Base-by-base conservation (phyloP, 2,113 vertebrate genomes). In the Cryptotis parvus region DNA sequence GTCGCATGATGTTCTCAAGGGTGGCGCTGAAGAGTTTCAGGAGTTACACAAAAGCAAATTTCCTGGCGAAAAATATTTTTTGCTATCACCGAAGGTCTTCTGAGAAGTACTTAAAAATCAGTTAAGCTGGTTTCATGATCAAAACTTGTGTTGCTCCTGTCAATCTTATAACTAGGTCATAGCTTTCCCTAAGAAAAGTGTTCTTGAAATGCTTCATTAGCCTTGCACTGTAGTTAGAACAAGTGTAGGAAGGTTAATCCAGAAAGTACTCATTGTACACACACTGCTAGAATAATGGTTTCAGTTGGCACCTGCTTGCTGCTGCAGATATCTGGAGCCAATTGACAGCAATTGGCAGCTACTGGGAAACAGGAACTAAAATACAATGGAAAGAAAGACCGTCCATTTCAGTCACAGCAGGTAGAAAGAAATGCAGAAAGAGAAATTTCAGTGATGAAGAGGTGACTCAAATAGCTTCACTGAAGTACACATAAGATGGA, bases 121-220 rank as follows among this genome's bases (percentile, higher is more conserved):
- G 66, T 83, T 58, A 87, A 49, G 11, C 93, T 12, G 91, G 2
- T 63, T 16, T 84, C 20, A 86, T 58, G 73, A 93, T 88, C 39
- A 93, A 96, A 84, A 37, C 10, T 87, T 33, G 9, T 27, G n/a
- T 68, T 89, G 29, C 29, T 84, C 12, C 92, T 88, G 11, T 88
- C 61, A 89, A 76, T 7, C 29, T 33, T 35, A 37, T 37, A 93
- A 35, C 9, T 86, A 85, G 61, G 61, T 55, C 89, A 94, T 66
- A 89, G 79, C 58, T 94, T 95, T 89, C 58, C 69, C 45, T 77
- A 74, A 81, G 79, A 82, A 94, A 84, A 22, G n/a, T 76, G 75
- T 58, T 91, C 74, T 80, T 82, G 39, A 77, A 84, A 81, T 88
- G 74, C 55, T 82, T 91, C 91, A 77, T 94, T 91, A 87, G 43